These are phyloP conservation scores for Chaenocephalus aceratus DNA, from an alignment of 2,113 vertebrate species.

Conservation along the genomic window DNA sequence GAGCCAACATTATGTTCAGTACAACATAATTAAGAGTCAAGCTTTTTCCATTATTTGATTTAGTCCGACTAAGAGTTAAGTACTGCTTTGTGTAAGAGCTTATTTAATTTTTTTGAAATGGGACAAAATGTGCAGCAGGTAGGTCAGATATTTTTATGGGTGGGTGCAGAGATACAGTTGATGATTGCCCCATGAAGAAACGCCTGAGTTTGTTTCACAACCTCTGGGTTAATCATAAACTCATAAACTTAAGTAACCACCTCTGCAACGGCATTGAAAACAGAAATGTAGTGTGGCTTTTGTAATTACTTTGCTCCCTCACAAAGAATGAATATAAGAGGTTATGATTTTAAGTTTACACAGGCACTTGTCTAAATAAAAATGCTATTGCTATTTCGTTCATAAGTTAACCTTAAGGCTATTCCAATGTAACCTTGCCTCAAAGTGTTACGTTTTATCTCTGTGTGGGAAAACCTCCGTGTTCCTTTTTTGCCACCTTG, in stretches of 20 bases:
- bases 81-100: background rate
- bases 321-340: constrained; percentile 21
- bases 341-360: constrained; percentile 16
- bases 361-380: background rate
- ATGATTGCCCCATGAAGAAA: constrained; percentile 70
- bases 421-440: background rate
- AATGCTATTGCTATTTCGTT: background rate
- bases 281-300: constrained; percentile 26
- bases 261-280: constrained; percentile 27
- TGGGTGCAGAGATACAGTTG: constrained; percentile 45
- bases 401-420: background rate
- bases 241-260: constrained; percentile 65
- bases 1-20: constrained; percentile 18
- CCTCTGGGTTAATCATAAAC: constrained; percentile 78
- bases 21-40: constrained; percentile 21
- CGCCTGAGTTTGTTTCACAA: constrained; percentile 67
- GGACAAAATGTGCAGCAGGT: constrained; percentile 8
- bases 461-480: constrained; percentile 18
- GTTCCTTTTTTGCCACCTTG: constrained; percentile 12
- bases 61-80: constrained; percentile 4
- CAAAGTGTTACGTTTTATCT: background rate
- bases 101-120: background rate
- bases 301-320: constrained; percentile 24
- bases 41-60: constrained; percentile 18
- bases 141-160: constrained; percentile 18